Evolutionary conservation across 2,113 vertebrate genomes (phyloP).

Genomic region (Leucoraja erinaceus): DNA sequence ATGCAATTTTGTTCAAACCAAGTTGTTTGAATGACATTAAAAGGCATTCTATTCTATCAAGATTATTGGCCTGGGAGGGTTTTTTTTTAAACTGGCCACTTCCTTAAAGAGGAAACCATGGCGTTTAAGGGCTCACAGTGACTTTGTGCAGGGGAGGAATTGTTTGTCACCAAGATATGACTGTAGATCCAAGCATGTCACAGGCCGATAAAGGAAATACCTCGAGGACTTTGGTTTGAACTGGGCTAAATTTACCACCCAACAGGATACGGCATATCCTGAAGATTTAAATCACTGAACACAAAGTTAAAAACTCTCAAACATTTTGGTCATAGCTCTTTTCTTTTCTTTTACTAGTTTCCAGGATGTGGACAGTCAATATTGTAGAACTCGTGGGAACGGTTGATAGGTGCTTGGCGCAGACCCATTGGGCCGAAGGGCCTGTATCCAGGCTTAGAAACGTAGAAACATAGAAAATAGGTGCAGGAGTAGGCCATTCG

Average conservation of each 20-base stretch:
- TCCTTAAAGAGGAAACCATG: background rate
- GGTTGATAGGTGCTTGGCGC: no score
- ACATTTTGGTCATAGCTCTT: background rate
- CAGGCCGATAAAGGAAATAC: background rate
- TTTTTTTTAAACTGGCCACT: background rate
- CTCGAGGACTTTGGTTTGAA: background rate
- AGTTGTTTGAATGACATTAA: no score
- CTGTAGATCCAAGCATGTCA: background rate
- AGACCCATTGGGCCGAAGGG: no score
- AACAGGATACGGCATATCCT: background rate
- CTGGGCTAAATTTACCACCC: background rate
- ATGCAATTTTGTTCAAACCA: no score
- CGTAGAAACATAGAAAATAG: no score
- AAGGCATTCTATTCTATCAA: no score
- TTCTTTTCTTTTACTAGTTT: no score
- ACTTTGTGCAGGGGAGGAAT: background rate
- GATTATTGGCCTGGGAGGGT: background rate
- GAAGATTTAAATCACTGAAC: background rate
- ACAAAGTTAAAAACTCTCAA: background rate
- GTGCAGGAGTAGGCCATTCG: no score
- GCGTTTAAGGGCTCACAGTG: background rate
- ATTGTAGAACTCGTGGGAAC: no score
- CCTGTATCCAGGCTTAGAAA: no score
- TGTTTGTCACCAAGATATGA: background rate
- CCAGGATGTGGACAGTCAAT: no score